Evolutionary conservation across 2,888 invertebrate species (phyloP).

Genomic region (Tachystola acroxantha): DNA sequence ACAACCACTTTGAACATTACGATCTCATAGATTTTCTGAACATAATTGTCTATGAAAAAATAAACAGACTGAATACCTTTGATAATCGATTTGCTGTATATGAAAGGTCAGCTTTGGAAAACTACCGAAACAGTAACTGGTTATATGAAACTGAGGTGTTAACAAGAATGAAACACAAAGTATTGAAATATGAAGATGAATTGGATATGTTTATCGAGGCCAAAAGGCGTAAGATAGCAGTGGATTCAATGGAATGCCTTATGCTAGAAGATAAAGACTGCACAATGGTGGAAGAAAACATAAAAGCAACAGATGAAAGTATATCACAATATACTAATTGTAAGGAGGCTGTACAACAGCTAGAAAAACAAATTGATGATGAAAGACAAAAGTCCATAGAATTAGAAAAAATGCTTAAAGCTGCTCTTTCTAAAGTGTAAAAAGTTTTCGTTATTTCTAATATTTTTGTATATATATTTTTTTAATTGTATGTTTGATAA

Average conservation of each 20-base stretch:
- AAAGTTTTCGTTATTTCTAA: slow-evolving; percentile 7
- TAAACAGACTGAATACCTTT: slow-evolving; percentile 62
- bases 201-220: slow-evolving; percentile 51
- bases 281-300: slow-evolving; percentile 52
- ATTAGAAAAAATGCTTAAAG: slow-evolving; percentile 65
- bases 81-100: slow-evolving; percentile 76
- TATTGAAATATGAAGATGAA: slow-evolving; percentile 52
- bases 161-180: slow-evolving; percentile 52
- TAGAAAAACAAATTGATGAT: slow-evolving; percentile 67
- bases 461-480: too few relatives aligned
- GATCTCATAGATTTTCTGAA: slow-evolving; percentile 76
- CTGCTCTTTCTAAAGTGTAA: slow-evolving; percentile 55
- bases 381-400: slow-evolving; percentile 61
- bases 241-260: slow-evolving; percentile 53
- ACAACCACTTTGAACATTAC: slow-evolving; percentile 53
- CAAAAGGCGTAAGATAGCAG: slow-evolving; percentile 62
- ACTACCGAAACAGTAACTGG: slow-evolving; percentile 78
- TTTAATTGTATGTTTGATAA: slow-evolving; percentile 22
- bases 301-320: slow-evolving; percentile 44
- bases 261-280: slow-evolving; percentile 59
- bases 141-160: slow-evolving; percentile 66
- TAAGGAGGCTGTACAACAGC: slow-evolving; percentile 53
- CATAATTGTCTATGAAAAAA: slow-evolving; percentile 74
- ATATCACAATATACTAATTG: slow-evolving; percentile 50
- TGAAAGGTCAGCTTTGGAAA: slow-evolving; percentile 68